These are phyloP conservation scores for Eremobia ochroleuca DNA, from an alignment of 2,888 invertebrate species.

Conservation along the genomic window DNA sequence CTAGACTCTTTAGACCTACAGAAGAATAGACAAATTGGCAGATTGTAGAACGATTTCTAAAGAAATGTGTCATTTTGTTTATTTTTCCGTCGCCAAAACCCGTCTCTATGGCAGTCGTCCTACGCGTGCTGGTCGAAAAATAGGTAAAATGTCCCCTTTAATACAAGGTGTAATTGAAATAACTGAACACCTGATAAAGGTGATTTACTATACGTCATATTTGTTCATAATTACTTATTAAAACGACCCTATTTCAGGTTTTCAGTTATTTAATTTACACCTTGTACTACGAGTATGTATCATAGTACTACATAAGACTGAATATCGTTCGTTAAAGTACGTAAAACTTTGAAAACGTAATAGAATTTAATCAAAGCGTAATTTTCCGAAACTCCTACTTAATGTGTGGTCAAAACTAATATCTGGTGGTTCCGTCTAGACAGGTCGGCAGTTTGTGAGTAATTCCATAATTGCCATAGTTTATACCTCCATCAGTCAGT, in stretches of 20 bases:
- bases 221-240: neutral
- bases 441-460: slow-evolving; percentile 37
- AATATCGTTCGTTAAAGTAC: neutral
- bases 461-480: slow-evolving; percentile 59
- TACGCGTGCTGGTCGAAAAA: neutral
- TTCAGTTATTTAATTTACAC: neutral
- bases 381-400: slow-evolving; percentile 7
- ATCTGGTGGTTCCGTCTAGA: slow-evolving; percentile 22
- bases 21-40: neutral
- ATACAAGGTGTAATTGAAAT: neutral
- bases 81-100: neutral
- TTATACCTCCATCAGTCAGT: slow-evolving; percentile 50
- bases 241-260: neutral
- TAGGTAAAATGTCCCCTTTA: neutral
- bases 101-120: too few species aligned
- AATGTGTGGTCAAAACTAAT: slow-evolving; percentile 44
- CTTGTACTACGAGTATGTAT: too few species aligned
- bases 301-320: neutral
- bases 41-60: neutral
- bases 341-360: neutral
- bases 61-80: neutral
- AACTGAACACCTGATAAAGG: neutral
- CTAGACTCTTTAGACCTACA: neutral
- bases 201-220: too few species aligned
- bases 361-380: slow-evolving; percentile 32